phyloP scores from a whole-genome alignment of 2,797 vertebrate species.

The Cygnus olor region DNA sequence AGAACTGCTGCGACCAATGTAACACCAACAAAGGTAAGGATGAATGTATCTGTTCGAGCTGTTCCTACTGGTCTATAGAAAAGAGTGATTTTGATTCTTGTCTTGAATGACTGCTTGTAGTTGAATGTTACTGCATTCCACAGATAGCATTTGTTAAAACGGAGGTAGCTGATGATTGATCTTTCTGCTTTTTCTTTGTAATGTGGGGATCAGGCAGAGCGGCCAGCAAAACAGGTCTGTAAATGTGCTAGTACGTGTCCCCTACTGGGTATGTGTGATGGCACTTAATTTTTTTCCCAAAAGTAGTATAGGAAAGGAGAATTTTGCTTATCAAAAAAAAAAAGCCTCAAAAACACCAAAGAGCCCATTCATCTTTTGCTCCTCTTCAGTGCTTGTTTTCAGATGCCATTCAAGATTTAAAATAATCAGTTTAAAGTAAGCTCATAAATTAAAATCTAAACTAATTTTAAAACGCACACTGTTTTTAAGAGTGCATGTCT shows the following conservation, averaged over 20 bases:
- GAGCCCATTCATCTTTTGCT: neutral
- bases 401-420: neutral
- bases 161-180: neutral
- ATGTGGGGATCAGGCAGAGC: neutral
- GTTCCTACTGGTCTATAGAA: neutral
- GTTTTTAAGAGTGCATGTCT: neutral
- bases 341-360: too few species aligned
- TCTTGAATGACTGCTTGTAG: neutral
- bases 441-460: neutral
- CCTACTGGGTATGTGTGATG: neutral
- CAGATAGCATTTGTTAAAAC: neutral
- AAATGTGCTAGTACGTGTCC: fast-evolving
- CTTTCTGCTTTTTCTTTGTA: neutral
- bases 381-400: neutral
- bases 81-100: neutral
- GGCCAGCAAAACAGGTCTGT: neutral
- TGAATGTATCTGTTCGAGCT: neutral
- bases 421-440: neutral
- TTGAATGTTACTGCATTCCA: neutral
- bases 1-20: slow-evolving; percentile 89
- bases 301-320: neutral
- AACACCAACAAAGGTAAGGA: slow-evolving; percentile 94
- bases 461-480: neutral
- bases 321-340: neutral
- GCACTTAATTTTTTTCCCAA: neutral